Conservation (phyloP, 2,888 invertebrate species). For the Cecidostiba fungosa region DNA sequence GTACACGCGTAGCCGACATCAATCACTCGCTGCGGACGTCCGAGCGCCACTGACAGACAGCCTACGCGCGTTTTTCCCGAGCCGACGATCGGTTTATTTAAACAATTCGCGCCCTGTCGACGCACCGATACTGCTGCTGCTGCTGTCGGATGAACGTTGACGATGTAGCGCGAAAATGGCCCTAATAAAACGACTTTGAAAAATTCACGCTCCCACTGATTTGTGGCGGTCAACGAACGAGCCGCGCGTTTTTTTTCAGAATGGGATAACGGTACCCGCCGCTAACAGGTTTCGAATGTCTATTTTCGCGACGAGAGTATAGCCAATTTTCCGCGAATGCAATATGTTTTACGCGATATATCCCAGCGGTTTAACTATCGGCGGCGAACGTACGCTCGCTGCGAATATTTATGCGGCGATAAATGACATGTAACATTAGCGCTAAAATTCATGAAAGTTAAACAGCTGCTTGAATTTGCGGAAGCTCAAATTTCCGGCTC, state of each 20-base stretch:
- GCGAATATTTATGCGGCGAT: conserved; percentile 37
- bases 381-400: too few relatives aligned
- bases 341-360: neutral
- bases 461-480: conserved; percentile 46
- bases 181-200: conserved; percentile 51
- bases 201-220: conserved; percentile 41
- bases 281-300: neutral
- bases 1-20: conserved; percentile 36
- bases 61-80: conserved; percentile 31
- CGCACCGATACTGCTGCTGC: conserved; percentile 9
- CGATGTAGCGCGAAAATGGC: conserved; percentile 40
- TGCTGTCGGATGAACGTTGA: neutral
- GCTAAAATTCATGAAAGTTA: conserved; percentile 48
- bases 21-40: conserved; percentile 52
- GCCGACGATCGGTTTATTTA: conserved; percentile 57
- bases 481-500: conserved; percentile 60
- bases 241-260: neutral
- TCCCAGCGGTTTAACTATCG: too few relatives aligned
- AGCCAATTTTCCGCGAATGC: neutral
- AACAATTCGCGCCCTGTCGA: conserved; percentile 47
- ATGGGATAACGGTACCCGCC: neutral
- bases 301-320: neutral
- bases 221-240: neutral
- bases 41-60: conserved; percentile 9
- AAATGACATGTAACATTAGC: conserved; percentile 40